Percentiles rank a stretch among this genome's conserved stretches.
phyloP scores from a whole-genome alignment of 2,888 invertebrate genomes.

The Eupithecia pulchellata region DNA sequence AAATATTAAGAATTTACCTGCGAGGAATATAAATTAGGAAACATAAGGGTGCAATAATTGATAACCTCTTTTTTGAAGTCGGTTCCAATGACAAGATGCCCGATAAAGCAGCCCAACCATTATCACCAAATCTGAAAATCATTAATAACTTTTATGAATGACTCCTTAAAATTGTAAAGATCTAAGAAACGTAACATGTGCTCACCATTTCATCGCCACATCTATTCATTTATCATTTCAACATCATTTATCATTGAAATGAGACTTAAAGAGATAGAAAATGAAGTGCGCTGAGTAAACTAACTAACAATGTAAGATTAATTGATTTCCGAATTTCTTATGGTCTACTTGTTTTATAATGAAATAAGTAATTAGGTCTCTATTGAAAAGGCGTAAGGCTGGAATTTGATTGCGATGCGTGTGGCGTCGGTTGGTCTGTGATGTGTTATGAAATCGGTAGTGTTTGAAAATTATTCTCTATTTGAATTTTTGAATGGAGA shows the following conservation, averaged over 20 bases:
- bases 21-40: neutral
- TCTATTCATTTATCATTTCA: conserved; percentile 74
- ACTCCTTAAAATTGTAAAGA: conserved; percentile 78
- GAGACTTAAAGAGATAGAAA: conserved; percentile 85
- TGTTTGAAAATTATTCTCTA: conserved; percentile 53
- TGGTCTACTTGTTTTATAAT: conserved; percentile 39
- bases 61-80: neutral
- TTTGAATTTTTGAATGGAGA: conserved; percentile 46
- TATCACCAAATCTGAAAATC: conserved; percentile 62
- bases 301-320: conserved; percentile 80
- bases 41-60: neutral
- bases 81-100: neutral
- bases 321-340: conserved; percentile 66
- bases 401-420: conserved; percentile 42
- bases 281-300: conserved; percentile 81
- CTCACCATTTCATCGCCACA: conserved; percentile 74
- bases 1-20: neutral
- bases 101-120: conserved; percentile 57
- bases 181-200: conserved; percentile 75
- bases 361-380: conserved; percentile 59
- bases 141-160: conserved; percentile 80
- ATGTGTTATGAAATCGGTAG: conserved; percentile 49
- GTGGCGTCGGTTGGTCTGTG: conserved; percentile 69
- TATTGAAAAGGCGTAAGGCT: conserved; percentile 46
- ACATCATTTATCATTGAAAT: conserved; percentile 79